These are phyloP conservation scores for Volucella bombylans DNA, from an alignment of 2,888 invertebrate genomes.

Conservation along the genomic window DNA sequence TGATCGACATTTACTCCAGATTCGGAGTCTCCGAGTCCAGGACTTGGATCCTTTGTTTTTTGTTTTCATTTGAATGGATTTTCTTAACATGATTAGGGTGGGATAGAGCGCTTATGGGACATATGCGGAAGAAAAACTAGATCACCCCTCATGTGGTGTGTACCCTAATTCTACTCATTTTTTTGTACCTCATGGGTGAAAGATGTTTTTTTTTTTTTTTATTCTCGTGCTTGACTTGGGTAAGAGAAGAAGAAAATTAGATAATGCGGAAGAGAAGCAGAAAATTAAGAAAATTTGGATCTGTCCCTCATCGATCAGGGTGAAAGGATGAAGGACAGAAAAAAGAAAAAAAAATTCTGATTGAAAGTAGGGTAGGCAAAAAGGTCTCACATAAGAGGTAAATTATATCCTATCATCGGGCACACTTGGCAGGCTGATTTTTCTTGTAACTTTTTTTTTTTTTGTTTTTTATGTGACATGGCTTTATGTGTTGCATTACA, in stretches of 20 bases:
- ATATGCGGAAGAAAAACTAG: constrained; percentile 66
- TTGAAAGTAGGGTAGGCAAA: constrained; percentile 31
- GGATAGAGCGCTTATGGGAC: constrained; percentile 33
- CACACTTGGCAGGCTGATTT: constrained; percentile 33
- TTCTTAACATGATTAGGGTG: constrained; percentile 60
- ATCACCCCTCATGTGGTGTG: constrained; percentile 55
- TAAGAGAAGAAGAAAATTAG: constrained; percentile 29
- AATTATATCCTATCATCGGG: constrained; percentile 34
- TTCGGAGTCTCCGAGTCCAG: background rate
- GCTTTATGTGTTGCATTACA: constrained; percentile 26
- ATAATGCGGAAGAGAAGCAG: constrained; percentile 59
- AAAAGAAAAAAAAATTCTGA: constrained; percentile 12
- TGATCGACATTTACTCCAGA: constrained; percentile 28
- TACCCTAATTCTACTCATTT: constrained; percentile 34
- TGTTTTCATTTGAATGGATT: constrained; percentile 41
- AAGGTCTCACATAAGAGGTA: constrained; percentile 4
- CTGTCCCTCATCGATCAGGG: constrained; percentile 46
- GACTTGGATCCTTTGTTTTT: constrained; percentile 35
- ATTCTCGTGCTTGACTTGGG: background rate
- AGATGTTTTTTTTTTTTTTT: constrained; percentile 14
- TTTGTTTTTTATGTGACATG: constrained; percentile 43
- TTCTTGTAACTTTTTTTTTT: background rate
- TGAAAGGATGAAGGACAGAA: background rate
- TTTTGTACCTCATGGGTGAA: constrained; percentile 15
- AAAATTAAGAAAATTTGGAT: constrained; percentile 56